Conservation (phyloP, 2,888 invertebrate genomes). For the Hydriomena furcata region DNA sequence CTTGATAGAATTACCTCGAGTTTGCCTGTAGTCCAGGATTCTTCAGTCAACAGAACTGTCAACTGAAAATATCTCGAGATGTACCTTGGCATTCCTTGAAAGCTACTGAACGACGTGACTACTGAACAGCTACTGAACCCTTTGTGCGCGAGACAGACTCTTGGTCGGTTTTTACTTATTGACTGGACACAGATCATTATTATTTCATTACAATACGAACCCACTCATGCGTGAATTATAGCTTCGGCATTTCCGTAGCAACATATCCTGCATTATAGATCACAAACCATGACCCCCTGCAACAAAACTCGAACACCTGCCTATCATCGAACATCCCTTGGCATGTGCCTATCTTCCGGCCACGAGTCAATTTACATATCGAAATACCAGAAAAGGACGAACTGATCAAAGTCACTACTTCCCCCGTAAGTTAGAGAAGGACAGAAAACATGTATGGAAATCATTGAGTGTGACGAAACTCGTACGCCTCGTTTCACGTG, state of each 20-base stretch:
- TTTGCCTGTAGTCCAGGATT: no score
- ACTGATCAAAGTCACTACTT: background rate
- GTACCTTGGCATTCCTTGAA: no score
- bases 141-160: no score
- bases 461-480: constrained; percentile 59
- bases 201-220: constrained; percentile 2
- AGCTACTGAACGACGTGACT: no score
- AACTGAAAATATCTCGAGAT: no score
- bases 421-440: constrained; percentile 20
- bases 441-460: constrained; percentile 51
- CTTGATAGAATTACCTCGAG: no score
- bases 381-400: constrained; percentile 20
- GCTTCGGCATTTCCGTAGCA: constrained; percentile 23
- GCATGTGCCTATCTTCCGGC: constrained; percentile 34
- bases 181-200: no score
- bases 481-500: constrained; percentile 59
- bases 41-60: no score
- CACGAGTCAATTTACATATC: constrained; percentile 34
- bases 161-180: no score
- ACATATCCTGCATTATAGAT: constrained; percentile 21
- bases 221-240: constrained; percentile 21
- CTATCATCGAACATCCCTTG: constrained; percentile 28
- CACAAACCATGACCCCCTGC: constrained; percentile 35
- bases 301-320: constrained; percentile 30
- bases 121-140: no score